Base-by-base conservation (phyloP, 2,888 invertebrate genomes). In the Arrhopalites spinosus region DNA sequence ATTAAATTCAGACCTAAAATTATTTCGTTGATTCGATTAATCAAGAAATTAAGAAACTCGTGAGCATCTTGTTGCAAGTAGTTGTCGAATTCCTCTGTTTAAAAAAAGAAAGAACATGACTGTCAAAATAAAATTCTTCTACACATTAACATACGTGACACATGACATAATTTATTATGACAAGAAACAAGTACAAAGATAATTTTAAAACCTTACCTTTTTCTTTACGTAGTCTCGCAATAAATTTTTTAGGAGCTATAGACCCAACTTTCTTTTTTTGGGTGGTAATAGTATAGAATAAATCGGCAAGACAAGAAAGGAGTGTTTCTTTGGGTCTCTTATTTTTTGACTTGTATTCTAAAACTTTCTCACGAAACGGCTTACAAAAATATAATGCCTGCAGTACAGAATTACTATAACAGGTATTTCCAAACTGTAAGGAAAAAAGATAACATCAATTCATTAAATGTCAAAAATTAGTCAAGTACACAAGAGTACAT, bases 1-100 rank as follows among this genome's bases (percentile, higher is more conserved):
- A 47, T 50, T 47, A 20, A 47, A 59, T 45, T 13, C 89, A 90
- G 88, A 92, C 96, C 96, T 88, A 97, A 89, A 84, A 99, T 94
- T 84, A 96, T 95, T 89, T 98, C 98, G 87, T 96, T 97, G 84
- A 98, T 97, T 85, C 96, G 96, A 87, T 99, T 99, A 81, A 99
- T 94, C 79, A 99, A 89, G 87, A 98, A 99, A 87, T 99, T 99
- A 80, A 99, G 90, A 88, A 99, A 99, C 86, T 99, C 99, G 86
- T 99, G 99, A 68, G 99, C 99, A 91, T 99, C 99, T 88, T 99
- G 99, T 87, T 99, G 98, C 94, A 98, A 96, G 85, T 98, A 99
- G 87, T 99, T 99, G 87, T 99, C 98, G 88, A 99, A 99, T 85
- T 97, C 93, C 88, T 97, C 98, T 96, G 90, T 36, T 36, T 11